These are phyloP conservation scores for Crossaster papposus DNA, from an alignment of 53 echinoderm and acorn worm species.

Conservation along the genomic window DNA sequence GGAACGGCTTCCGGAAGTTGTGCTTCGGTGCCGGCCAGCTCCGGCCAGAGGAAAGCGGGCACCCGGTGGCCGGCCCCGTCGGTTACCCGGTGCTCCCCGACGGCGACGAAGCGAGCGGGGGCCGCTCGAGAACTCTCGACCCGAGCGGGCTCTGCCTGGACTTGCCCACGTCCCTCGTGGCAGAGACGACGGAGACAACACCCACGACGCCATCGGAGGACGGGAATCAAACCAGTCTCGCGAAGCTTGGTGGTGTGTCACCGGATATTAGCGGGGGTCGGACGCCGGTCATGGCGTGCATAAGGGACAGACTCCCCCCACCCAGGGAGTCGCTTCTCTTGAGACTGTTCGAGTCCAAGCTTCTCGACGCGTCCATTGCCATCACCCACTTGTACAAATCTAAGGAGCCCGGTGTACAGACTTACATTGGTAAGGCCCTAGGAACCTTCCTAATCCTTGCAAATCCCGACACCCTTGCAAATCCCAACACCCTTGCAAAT, in stretches of 20 bases:
- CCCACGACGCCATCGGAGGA: slow-evolving; percentile 64
- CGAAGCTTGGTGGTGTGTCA: neutral
- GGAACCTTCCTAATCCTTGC: too few species aligned
- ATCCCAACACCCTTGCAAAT: too few species aligned
- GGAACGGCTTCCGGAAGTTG: slow-evolving; percentile 33
- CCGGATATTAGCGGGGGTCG: neutral
- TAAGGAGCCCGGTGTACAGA: slow-evolving; percentile 98
- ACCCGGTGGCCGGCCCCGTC: slow-evolving; percentile 27
- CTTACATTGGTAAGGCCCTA: slow-evolving; percentile 99
- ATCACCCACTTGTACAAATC: slow-evolving; percentile 98
- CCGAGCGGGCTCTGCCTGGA: slow-evolving; percentile 67
- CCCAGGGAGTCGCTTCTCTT: slow-evolving; percentile 92
- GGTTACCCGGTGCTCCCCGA: slow-evolving; percentile 26
- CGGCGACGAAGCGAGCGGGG: neutral
- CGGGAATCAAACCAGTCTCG: slow-evolving; percentile 40
- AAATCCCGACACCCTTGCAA: too few species aligned
- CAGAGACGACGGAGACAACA: slow-evolving; percentile 18
- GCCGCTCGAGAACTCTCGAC: slow-evolving; percentile 21
- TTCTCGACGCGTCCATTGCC: slow-evolving; percentile 96
- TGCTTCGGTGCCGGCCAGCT: slow-evolving; percentile 23
- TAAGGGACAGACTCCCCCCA: slow-evolving; percentile 90
- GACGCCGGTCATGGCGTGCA: slow-evolving; percentile 55
- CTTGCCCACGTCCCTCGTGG: slow-evolving; percentile 72
- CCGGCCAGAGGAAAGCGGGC: neutral
- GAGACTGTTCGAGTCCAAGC: slow-evolving; percentile 95